Evolutionary conservation across 2,113 vertebrate species (phyloP).

Genomic region (Coreoperca whiteheadi): DNA sequence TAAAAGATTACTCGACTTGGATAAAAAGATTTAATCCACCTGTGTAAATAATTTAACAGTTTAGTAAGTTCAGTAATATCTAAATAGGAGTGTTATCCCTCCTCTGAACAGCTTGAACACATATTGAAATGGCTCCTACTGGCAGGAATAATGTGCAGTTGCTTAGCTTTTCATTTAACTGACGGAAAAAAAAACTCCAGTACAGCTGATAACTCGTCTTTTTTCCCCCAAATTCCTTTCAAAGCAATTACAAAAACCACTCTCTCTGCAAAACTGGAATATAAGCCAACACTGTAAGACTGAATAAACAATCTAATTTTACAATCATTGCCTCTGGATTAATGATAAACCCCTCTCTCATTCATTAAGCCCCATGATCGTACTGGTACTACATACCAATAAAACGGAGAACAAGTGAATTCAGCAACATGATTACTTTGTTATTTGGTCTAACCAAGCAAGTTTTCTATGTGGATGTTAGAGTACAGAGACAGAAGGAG

Average conservation of each 20-base stretch:
- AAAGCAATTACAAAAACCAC: constrained; percentile 48
- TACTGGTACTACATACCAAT: constrained; percentile 20
- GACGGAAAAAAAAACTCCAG: background rate
- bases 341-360: constrained; percentile 55
- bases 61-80: constrained; percentile 17
- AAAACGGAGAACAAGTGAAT: constrained; percentile 16
- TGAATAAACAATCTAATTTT: constrained; percentile 65
- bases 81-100: constrained; percentile 11
- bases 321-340: constrained; percentile 65
- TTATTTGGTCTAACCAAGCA: constrained; percentile 3
- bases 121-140: background rate
- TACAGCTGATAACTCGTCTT: constrained; percentile 17
- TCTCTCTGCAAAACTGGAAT: constrained; percentile 31
- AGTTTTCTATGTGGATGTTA: background rate
- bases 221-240: constrained; percentile 30
- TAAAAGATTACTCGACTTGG: background rate
- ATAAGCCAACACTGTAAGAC: constrained; percentile 31
- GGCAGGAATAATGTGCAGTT: constrained; percentile 11
- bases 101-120: constrained; percentile 21
- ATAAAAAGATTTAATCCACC: background rate
- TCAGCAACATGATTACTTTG: constrained; percentile 29
- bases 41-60: background rate
- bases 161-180: constrained; percentile 15
- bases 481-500: background rate
- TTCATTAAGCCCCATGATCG: constrained; percentile 33